Evolutionary conservation across 2,888 invertebrate genomes (phyloP), one percentile per base, ranked within the genome.

Genomic region (Toxonevra muliebris): DNA sequence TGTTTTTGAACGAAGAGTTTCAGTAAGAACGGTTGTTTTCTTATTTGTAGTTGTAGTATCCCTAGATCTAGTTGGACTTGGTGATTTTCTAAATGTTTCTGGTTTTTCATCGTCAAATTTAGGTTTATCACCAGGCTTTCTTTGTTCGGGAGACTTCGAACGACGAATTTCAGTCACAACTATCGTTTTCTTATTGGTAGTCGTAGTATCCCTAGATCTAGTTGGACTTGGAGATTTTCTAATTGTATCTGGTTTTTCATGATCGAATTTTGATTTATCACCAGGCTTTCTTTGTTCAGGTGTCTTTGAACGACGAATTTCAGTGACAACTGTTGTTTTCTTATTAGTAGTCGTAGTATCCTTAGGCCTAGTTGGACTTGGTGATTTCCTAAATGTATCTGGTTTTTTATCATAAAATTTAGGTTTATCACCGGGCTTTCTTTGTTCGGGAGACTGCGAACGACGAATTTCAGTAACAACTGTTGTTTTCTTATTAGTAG

Each of bases 211-310:
- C 30, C 30, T 30, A 30, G 2, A 7, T 2, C 30, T 30, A 7
- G 30, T 30, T 2, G 30, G 30, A 30, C 30, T 30, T 30, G 30
- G 30, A 2, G 30, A 4, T 30, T 30, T 30, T 8, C 12, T 43
- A 13, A 12, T 15, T 2, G n/a, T 12, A 19, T 10, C 1, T 9
- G 59, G 9, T 19, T 17, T 59, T 43, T 64, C n/a, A 15, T 41
- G 12, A 15, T 65, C 61, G 17, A 65, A 52, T 42, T 62, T 54
- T n/a, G 61, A 15, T 12, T 60, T 58, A 5, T 57, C 69, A 41
- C 58, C 40, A 30, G 30, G 30, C 30, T 30, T 7, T 30, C 7
- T 30, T 30, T 30, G 30, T 7, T 30, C 30, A 30, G 30, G 30
- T 30, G 30, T 4, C 7, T 30, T 17, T 43, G 45, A 12, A 42